Conservation (phyloP, 2,888 invertebrate genomes). For the Alcis repandata region DNA sequence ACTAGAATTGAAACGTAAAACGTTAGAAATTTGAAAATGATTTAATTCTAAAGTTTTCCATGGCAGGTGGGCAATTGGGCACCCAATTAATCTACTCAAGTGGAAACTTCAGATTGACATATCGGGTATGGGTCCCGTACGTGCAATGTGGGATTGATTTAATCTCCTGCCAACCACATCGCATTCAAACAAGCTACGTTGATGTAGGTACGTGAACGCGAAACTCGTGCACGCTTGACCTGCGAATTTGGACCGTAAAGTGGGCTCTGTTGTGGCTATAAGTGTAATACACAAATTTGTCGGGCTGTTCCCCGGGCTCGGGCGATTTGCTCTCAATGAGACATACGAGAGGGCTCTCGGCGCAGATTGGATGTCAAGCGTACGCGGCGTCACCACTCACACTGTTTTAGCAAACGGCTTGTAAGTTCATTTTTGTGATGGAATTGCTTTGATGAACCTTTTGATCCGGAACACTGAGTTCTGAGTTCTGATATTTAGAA, state of each 20-base stretch:
- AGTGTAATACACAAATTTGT: slow-evolving; percentile 52
- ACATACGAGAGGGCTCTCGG: slow-evolving; percentile 72
- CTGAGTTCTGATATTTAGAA: background rate
- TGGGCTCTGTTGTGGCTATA: slow-evolving; percentile 33
- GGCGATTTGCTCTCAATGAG: slow-evolving; percentile 77
- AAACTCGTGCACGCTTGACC: slow-evolving; percentile 36
- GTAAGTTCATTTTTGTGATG: background rate
- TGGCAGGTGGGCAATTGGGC: slow-evolving; percentile 22
- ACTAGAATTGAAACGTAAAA: background rate
- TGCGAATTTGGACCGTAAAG: slow-evolving; percentile 51
- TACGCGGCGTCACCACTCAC: slow-evolving; percentile 54
- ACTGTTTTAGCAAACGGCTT: slow-evolving; percentile 1
- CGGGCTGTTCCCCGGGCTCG: slow-evolving; percentile 51
- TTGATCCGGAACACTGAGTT: background rate
- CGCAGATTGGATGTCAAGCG: slow-evolving; percentile 77
- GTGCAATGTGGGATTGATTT: slow-evolving; percentile 50
- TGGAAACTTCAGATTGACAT: slow-evolving; percentile 47
- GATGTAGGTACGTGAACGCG: slow-evolving; percentile 38
- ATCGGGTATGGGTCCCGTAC: slow-evolving; percentile 40
- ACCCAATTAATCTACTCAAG: slow-evolving; percentile 41
- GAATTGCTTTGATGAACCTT: slow-evolving; percentile 7
- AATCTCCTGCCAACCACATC: slow-evolving; percentile 49
- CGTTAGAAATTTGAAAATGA: slow-evolving; percentile 49
- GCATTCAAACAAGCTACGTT: slow-evolving; percentile 43
- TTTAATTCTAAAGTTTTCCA: slow-evolving; percentile 48